Evolutionary conservation across 2,113 vertebrate genomes (phyloP).

Genomic region (Myrmecophaga tridactyla): DNA sequence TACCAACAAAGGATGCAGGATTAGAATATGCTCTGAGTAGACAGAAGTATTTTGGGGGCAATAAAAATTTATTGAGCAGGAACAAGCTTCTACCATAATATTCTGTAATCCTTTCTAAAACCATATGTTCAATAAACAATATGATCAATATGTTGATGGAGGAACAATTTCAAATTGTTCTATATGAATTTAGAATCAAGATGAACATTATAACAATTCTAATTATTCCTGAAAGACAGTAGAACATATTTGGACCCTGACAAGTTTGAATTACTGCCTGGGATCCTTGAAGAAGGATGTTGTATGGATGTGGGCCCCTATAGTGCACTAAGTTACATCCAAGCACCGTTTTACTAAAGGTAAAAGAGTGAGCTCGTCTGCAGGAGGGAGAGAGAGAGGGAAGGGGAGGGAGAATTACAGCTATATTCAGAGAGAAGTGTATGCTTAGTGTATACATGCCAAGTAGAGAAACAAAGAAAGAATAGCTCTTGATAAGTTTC

Average conservation of each 20-base stretch:
- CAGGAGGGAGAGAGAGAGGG: not conserved
- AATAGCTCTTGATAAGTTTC: not conserved
- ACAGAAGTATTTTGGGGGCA: not conserved
- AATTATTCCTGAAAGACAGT: not conserved
- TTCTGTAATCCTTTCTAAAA: not conserved
- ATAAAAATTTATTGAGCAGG: not conserved
- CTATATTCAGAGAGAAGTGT: not conserved
- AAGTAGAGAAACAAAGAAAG: not conserved
- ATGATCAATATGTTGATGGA: not conserved
- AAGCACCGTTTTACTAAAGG: not conserved
- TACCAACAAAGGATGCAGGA: not conserved
- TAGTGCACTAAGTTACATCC: not conserved
- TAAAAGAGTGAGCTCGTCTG: not conserved
- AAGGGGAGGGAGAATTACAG: not conserved
- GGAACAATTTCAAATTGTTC: not conserved
- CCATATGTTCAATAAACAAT: not conserved
- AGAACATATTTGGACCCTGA: not conserved
- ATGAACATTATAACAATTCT: not conserved
- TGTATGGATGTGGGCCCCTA: not conserved
- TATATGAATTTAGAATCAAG: not conserved
- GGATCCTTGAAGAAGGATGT: not conserved
- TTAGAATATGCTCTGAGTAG: not conserved
- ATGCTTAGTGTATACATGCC: not conserved
- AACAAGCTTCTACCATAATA: not conserved
- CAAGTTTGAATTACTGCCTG: not conserved